Base-by-base conservation (phyloP, 2,888 invertebrate species). In the Drosophila paracracens region DNA sequence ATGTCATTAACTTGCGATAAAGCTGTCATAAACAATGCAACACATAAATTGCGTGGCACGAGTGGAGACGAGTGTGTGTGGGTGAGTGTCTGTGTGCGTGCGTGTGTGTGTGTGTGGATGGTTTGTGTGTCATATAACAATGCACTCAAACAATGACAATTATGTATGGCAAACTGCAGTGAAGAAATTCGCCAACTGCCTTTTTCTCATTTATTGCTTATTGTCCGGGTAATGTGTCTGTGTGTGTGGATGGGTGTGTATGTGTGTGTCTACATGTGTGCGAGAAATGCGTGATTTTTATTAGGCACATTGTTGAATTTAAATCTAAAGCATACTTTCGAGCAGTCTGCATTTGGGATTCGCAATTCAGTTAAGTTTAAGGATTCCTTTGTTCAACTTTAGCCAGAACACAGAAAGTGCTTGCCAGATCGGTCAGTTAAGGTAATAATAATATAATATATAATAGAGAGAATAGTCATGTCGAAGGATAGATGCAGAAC, bases 21-120 rank as follows among this genome's bases (percentile, higher is more conserved):
- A 90, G 83, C 90, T 90, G 86, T 90, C 86, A 87, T 86, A 90
- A 90, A 83, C 88, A 87, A 86, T 85, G 81, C 89, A 87, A 88
- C 76, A 81, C 81, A 87, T 89, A 87, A 87, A 87, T 89, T 76
- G 76, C 72, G 48, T 25, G 50, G 43, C 35, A 11, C 25, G 7
- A 35, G 51, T 59, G 16, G 25, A 18, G 56, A 16, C 8, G 11
- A 52, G 46, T 13, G 25, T 21, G 52, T 25, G 35, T 40, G 65
- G 16, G 13, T 2, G 13, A 0, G 3, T 10, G 38, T 31, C 58
- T 43, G 40, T 4, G 40, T 40, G 40, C 4, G 33, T 6, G 13
- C 25, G 46, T 11, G 43, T 7, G 43, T 13, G 46, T 46, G 46
- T 48, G 59, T 52, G 29, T 21, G 51, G 27, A 21, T 43, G 33